Evolutionary conservation across 2,888 invertebrate species (phyloP).

Genomic region (Diarsia brunnea): DNA sequence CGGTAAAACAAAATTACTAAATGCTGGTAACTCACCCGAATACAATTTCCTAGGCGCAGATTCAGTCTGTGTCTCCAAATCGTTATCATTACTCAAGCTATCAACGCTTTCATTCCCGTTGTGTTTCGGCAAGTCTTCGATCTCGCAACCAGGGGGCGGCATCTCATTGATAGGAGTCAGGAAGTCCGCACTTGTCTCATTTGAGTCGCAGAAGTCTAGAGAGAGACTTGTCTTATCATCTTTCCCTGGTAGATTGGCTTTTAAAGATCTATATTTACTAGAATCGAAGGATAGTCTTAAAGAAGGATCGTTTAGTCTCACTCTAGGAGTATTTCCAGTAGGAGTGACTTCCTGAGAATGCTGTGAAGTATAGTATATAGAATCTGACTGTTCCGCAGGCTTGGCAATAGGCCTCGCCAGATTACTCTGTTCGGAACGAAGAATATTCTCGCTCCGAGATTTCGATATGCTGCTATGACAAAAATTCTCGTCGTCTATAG

Average conservation of each 20-base stretch:
- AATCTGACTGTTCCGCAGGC: slow-evolving; percentile 84
- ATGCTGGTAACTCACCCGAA: slow-evolving; percentile 73
- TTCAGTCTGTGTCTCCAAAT: slow-evolving; percentile 87
- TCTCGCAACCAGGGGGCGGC: slow-evolving; percentile 88
- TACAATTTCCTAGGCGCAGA: slow-evolving; percentile 84
- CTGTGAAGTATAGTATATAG: slow-evolving; percentile 88
- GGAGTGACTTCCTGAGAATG: slow-evolving; percentile 88
- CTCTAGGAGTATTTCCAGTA: slow-evolving; percentile 82
- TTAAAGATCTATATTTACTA: slow-evolving; percentile 84
- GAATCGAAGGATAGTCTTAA: slow-evolving; percentile 86
- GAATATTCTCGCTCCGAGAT: slow-evolving; percentile 87
- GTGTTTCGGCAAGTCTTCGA: slow-evolving; percentile 86
- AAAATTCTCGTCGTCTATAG: slow-evolving; percentile 88
- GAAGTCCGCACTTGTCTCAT: slow-evolving; percentile 89
- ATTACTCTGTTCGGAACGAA: slow-evolving; percentile 85
- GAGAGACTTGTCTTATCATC: slow-evolving; percentile 87
- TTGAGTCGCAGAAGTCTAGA: slow-evolving; percentile 87
- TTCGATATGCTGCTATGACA: slow-evolving; percentile 88
- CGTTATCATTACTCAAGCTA: slow-evolving; percentile 85
- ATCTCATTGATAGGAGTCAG: slow-evolving; percentile 89
- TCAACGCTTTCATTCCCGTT: slow-evolving; percentile 86
- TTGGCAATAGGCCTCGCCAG: slow-evolving; percentile 76
- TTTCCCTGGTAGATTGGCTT: slow-evolving; percentile 77
- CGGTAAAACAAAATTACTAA: too few species aligned
- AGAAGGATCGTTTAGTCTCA: slow-evolving; percentile 83